Conservation (phyloP, 2,113 vertebrate species). For the Sciurus niger region DNA sequence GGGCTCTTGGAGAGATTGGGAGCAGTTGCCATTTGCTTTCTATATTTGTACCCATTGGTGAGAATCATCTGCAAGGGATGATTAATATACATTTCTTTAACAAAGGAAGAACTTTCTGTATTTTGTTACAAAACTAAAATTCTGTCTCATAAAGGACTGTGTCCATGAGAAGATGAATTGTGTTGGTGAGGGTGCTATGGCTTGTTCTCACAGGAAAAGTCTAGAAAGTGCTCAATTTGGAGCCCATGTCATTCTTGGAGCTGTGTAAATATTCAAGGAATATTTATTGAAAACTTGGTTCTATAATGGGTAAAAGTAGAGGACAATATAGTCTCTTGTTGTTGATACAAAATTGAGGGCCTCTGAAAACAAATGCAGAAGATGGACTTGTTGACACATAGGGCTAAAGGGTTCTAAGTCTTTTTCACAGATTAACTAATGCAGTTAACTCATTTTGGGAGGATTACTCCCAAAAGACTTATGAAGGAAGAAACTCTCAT, state of each 20-base stretch:
- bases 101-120: neutral
- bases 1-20: neutral
- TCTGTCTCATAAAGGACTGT: neutral
- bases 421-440: neutral
- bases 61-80: rapidly evolving
- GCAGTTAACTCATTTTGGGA: neutral
- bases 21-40: neutral
- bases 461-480: neutral
- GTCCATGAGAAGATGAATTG: too few species aligned
- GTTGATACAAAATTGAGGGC: neutral
- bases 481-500: neutral
- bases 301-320: neutral
- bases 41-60: rapidly evolving
- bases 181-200: rapidly evolving
- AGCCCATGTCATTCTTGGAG: neutral
- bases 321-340: neutral
- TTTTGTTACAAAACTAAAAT: neutral
- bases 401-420: neutral
- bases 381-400: neutral
- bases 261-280: neutral
- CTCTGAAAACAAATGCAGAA: neutral
- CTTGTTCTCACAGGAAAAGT: neutral
- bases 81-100: neutral
- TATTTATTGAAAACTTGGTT: neutral
- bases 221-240: neutral